These are phyloP conservation scores for Pelecanoides urinatrix DNA, from an alignment of 2,113 vertebrate genomes.

Conservation along the genomic window DNA sequence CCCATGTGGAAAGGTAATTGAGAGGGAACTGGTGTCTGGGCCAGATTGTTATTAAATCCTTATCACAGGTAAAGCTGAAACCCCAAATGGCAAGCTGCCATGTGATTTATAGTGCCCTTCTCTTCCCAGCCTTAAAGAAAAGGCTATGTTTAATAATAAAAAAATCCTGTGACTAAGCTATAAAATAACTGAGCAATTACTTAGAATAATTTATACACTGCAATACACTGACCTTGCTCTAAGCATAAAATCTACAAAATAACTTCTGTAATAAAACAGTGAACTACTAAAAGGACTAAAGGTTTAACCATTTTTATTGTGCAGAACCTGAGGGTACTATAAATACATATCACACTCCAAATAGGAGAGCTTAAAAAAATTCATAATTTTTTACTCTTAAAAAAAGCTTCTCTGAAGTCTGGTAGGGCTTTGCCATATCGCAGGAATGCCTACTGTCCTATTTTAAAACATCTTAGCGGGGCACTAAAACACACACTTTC, in stretches of 20 bases:
- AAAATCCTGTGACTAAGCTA: constrained; percentile 78
- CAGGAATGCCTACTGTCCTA: background rate
- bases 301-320: constrained; percentile 76
- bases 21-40: constrained; percentile 75
- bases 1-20: constrained; percentile 86
- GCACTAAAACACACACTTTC: background rate
- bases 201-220: constrained; percentile 85
- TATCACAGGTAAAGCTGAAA: constrained; percentile 80
- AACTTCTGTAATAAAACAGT: constrained; percentile 79
- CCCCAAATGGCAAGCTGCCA: constrained; percentile 71
- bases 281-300: constrained; percentile 81
- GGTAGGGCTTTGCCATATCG: background rate
- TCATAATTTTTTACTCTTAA: constrained; percentile 69
- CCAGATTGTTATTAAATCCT: constrained; percentile 82
- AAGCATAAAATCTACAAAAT: constrained; percentile 83
- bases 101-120: constrained; percentile 78
- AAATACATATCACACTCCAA: constrained; percentile 72
- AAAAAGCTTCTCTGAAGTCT: constrained; percentile 24
- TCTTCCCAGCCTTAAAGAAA: constrained; percentile 72
- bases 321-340: constrained; percentile 63
- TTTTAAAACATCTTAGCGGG: background rate
- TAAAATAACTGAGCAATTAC: constrained; percentile 85
- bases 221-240: constrained; percentile 81
- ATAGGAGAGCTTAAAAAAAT: constrained; percentile 67
- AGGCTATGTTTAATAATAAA: constrained; percentile 79